These are phyloP conservation scores for Andrena marginata DNA, from an alignment of 2,888 invertebrate genomes.

Conservation along the genomic window DNA sequence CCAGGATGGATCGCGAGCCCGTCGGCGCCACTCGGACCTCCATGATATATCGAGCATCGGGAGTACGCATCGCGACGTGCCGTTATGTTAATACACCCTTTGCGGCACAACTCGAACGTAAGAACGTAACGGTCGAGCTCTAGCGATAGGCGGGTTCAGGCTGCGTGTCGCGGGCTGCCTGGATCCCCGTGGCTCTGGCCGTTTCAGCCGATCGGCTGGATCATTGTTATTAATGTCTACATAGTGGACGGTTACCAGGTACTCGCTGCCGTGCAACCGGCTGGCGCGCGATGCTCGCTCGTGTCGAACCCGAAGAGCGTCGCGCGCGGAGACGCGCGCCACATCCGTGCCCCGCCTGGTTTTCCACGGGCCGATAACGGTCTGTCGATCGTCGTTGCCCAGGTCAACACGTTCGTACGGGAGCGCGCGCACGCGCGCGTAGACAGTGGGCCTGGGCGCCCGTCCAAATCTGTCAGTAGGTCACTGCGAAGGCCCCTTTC, in stretches of 20 bases:
- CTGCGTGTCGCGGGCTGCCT: constrained; percentile 71
- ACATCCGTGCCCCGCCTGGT: constrained; percentile 50
- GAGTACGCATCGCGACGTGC: constrained; percentile 68
- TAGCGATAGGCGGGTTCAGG: constrained; percentile 73
- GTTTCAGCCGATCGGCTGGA: constrained; percentile 20
- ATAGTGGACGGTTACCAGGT: constrained; percentile 25
- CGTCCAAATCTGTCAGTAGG: constrained; percentile 83
- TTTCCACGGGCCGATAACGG: constrained; percentile 59
- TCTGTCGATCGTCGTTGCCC: constrained; percentile 50
- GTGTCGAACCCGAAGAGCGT: constrained; percentile 3
- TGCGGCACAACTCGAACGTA: constrained; percentile 75
- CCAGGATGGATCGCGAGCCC: background rate
- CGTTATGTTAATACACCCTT: constrained; percentile 84
- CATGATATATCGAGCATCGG: constrained; percentile 22
- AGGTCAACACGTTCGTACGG: constrained; percentile 14
- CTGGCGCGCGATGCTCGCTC: constrained; percentile 23
- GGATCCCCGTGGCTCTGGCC: constrained; percentile 34
- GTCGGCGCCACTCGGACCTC: background rate
- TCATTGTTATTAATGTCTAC: constrained; percentile 52
- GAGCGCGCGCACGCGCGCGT: constrained; percentile 11
- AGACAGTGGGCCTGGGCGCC: constrained; percentile 60
- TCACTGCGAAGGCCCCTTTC: constrained; percentile 70
- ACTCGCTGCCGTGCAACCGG: constrained; percentile 24
- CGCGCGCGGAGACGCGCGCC: constrained; percentile 23
- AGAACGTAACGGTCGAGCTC: constrained; percentile 83